A percentile compares a stretch with the other conserved stretches of the same genome.
phyloP scores from a whole-genome alignment of 2,113 vertebrate species.

The Caretta caretta region DNA sequence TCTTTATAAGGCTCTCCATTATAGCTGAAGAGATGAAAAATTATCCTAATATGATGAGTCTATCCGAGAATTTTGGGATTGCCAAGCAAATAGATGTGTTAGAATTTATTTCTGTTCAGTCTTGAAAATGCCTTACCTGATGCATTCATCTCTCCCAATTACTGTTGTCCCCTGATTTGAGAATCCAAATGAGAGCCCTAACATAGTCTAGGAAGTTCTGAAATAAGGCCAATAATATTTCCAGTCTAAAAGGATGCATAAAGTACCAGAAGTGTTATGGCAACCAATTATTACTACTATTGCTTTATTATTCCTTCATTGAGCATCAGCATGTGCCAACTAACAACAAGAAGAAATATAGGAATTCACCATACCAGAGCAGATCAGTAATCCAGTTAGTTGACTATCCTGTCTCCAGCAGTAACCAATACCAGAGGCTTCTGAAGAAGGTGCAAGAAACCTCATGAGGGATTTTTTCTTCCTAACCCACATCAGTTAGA shows the following conservation, averaged over 20 bases:
- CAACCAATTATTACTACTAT: slow-evolving; percentile 12
- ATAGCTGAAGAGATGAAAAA: slow-evolving; percentile 38
- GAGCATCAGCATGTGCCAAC: neutral
- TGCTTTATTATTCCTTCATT: slow-evolving; percentile 16
- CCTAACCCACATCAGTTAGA: neutral
- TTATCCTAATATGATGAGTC: neutral
- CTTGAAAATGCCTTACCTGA: slow-evolving; percentile 37
- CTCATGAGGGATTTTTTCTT: neutral
- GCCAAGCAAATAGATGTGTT: slow-evolving; percentile 39
- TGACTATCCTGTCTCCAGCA: neutral
- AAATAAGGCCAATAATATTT: neutral
- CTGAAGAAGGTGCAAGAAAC: neutral
- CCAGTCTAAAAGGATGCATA: neutral
- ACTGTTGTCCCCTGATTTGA: neutral
- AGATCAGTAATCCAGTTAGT: neutral
- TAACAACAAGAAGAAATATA: neutral
- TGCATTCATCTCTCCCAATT: slow-evolving; percentile 42
- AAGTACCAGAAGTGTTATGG: neutral
- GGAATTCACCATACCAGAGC: neutral
- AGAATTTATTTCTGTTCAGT: slow-evolving; percentile 58
- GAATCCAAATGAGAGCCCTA: slow-evolving; percentile 28
- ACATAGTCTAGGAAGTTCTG: slow-evolving; percentile 20
- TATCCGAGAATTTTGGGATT: slow-evolving; percentile 37
- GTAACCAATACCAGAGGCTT: neutral
- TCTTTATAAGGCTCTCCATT: slow-evolving; percentile 39